Conservation (phyloP, 2,113 vertebrate genomes). For the Nothoprocta perdicaria region DNA sequence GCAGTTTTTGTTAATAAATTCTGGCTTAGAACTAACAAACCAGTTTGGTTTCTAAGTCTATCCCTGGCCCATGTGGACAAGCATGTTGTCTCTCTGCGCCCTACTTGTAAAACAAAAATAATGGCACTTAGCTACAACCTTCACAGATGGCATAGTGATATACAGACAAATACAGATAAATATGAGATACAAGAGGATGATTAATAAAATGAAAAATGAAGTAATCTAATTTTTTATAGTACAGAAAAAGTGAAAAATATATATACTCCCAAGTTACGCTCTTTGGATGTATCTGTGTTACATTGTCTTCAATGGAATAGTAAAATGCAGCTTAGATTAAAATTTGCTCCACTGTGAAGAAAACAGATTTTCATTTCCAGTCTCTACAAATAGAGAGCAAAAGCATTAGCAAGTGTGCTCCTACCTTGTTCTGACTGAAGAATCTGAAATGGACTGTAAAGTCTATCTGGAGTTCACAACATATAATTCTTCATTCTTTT, state of each 20-base stretch:
- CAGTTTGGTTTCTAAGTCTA: background rate
- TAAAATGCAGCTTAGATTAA: background rate
- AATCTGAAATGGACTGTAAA: background rate
- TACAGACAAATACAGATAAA: background rate
- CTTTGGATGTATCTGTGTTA: background rate
- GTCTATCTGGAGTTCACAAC: background rate
- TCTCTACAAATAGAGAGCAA: conserved; percentile 22
- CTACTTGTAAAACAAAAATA: background rate
- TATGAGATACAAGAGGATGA: background rate
- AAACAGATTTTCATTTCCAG: background rate
- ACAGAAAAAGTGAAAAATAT: background rate
- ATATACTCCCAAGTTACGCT: background rate
- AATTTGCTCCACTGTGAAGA: background rate
- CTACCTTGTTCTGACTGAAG: background rate
- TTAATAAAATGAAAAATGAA: background rate
- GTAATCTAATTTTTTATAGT: background rate
- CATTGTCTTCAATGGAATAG: background rate
- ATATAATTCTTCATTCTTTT: background rate
- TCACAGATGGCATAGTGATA: background rate
- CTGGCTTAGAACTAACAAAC: background rate
- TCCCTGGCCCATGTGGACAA: background rate
- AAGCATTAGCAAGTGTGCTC: background rate
- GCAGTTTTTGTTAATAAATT: conserved; percentile 8
- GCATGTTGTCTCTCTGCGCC: background rate
- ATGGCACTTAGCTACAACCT: background rate